Evolutionary conservation across 2,113 vertebrate genomes (phyloP), one percentile per base, ranked within the genome.

Genomic region (Actenoides lindsayi): DNA sequence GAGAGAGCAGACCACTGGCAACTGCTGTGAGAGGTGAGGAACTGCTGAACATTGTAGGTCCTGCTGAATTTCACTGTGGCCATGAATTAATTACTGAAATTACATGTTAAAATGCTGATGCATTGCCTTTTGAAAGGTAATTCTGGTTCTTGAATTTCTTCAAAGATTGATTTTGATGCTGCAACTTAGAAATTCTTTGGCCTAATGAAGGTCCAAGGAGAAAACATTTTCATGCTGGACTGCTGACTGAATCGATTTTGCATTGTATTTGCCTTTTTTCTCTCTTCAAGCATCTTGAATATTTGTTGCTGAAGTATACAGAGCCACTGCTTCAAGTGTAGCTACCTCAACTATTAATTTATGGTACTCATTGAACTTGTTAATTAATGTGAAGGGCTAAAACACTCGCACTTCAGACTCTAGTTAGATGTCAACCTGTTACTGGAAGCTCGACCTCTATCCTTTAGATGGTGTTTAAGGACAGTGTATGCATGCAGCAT

Each of bases 141-240:
- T 83, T 91, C 12, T 84, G 20, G 50, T 74, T 83, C 20, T 63
- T 83, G 19, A 35, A 50, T 93, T 92, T 89, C 35, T 69, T 87
- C 50, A 41, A 46, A 75, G 67, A 42, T 11, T 71, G 28, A 37
- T 64, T 91, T 86, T 51, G 62, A 50, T 94, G 39, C 16, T 50
- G 27, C 23, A 48, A 10, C 48, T 63, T 70, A 57, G 33, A 89
- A 85, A 51, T 56, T 51, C 4, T 87, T 83, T 62, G 46, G 13
- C 83, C 89, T 73, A 41, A 37, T 67, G 48, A 69, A 62, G 54
- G 33, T 83, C 87, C 54, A 42, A 46, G 56, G 41, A 67, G 78
- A 86, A 56, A 51, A 8, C n/a, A 13, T 80, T 92, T 91, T 87
- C 48, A 51, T 85, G 77, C 56, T 21, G 7, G 25, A 18, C 30